Percentiles rank a stretch among this genome's conserved stretches.
Evolutionary conservation across 2,797 vertebrate genomes (phyloP).

Genomic region (Cossypha heuglini): DNA sequence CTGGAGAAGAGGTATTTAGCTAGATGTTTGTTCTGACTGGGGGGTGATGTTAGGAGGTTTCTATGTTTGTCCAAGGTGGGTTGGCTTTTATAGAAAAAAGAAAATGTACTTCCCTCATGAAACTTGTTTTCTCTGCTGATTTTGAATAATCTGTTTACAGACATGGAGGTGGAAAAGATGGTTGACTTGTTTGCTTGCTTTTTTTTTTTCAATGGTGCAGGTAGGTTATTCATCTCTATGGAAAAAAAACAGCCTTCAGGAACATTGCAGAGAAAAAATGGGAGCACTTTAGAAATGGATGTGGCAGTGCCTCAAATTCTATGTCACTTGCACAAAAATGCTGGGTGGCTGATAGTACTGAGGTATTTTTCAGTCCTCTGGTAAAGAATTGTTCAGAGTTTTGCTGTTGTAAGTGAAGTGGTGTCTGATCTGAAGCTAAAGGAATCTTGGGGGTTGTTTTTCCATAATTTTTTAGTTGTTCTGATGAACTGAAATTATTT

Average conservation of each 20-base stretch:
- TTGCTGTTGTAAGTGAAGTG: neutral
- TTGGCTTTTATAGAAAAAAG: neutral
- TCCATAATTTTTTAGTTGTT: neutral
- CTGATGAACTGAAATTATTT: neutral
- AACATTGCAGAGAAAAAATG: neutral
- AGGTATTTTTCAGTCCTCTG: neutral
- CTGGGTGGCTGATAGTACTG: neutral
- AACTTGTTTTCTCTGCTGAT: neutral
- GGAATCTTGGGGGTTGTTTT: neutral
- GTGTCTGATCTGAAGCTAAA: neutral
- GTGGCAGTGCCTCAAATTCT: neutral
- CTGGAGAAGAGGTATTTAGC: neutral
- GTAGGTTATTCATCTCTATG: neutral
- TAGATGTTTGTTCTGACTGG: neutral
- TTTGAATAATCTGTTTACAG: neutral
- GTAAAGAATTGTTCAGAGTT: neutral
- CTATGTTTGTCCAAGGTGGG: rapidly evolving
- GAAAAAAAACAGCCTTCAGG: neutral
- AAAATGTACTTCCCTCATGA: neutral
- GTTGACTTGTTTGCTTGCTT: neutral
- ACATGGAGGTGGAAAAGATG: neutral
- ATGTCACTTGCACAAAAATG: neutral
- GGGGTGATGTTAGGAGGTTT: neutral
- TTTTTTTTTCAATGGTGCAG: neutral
- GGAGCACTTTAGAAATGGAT: neutral